Evolutionary conservation across 2,888 invertebrate genomes (phyloP).

Genomic region (Helleia helle): DNA sequence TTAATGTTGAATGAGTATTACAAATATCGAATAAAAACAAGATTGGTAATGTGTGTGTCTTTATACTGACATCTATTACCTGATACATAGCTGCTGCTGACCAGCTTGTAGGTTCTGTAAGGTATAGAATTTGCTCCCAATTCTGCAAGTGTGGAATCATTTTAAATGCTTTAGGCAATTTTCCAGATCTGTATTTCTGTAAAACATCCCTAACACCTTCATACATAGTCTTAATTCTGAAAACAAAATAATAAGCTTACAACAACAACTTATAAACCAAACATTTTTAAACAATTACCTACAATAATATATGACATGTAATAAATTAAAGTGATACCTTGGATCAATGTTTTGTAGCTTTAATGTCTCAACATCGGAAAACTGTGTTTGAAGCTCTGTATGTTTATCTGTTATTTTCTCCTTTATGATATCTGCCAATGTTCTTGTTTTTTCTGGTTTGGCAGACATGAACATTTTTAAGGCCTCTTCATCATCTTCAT

Average conservation of each 20-base stretch:
- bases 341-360: conserved; percentile 90
- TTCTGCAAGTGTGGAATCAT: conserved; percentile 92
- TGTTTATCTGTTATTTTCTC: conserved; percentile 95
- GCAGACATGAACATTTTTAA: conserved; percentile 82
- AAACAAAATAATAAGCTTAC: conserved; percentile 20
- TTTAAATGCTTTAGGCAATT: conserved; percentile 98
- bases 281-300: not conserved
- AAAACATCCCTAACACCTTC: conserved; percentile 92
- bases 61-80: conserved; percentile 31
- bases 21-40: no score
- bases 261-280: no score
- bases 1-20: no score
- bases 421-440: conserved; percentile 92
- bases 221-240: conserved; percentile 86
- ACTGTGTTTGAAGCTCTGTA: conserved; percentile 89
- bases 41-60: not conserved
- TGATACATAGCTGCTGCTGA: conserved; percentile 98
- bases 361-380: conserved; percentile 84
- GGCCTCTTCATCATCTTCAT: conserved; percentile 92
- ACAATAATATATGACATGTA: not conserved
- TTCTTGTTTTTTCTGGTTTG: conserved; percentile 74
- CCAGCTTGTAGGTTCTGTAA: conserved; percentile 96
- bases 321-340: no score
- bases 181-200: conserved; percentile 93
- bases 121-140: conserved; percentile 93